phyloP scores from a whole-genome alignment of 92 coral and sea anemone species.

The Plumapathes pennacea region DNA sequence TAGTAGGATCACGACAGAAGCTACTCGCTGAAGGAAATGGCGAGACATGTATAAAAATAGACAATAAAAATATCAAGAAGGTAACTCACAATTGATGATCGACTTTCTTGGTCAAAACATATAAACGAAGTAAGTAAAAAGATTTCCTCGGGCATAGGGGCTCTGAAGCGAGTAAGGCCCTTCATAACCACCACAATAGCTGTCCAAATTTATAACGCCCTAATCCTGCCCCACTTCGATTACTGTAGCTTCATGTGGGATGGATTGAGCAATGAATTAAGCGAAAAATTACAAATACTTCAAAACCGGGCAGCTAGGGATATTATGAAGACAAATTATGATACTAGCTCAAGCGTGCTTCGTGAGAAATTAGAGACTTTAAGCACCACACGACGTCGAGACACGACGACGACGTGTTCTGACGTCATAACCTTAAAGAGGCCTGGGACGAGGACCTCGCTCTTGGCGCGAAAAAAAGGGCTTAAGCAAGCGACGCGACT shows the following conservation, averaged over 20 bases:
- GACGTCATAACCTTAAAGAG: too few relatives aligned
- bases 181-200: constrained; percentile 32
- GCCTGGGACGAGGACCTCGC: too few relatives aligned
- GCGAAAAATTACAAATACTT: constrained; percentile 44
- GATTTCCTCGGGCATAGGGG: constrained; percentile 44
- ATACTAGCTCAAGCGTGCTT: constrained; percentile 17
- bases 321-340: constrained; percentile 23
- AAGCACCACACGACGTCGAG: too few relatives aligned
- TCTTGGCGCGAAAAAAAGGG: too few relatives aligned
- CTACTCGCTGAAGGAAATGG: constrained; percentile 1
- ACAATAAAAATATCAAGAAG: constrained; percentile 12
- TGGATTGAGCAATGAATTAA: constrained; percentile 14
- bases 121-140: constrained; percentile 43
- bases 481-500: too few relatives aligned
- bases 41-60: not conserved
- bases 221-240: constrained; percentile 61
- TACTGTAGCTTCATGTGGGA: constrained; percentile 60
- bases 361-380: too few relatives aligned
- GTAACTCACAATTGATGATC: constrained; percentile 23
- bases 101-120: constrained; percentile 41
- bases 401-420: too few relatives aligned
- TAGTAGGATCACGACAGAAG: not conserved
- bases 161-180: constrained; percentile 48
- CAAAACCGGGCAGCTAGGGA: constrained; percentile 61
- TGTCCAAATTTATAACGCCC: constrained; percentile 29